phyloP scores from a whole-genome alignment of 2,888 invertebrate species.

The Stictocephala bisonia region DNA sequence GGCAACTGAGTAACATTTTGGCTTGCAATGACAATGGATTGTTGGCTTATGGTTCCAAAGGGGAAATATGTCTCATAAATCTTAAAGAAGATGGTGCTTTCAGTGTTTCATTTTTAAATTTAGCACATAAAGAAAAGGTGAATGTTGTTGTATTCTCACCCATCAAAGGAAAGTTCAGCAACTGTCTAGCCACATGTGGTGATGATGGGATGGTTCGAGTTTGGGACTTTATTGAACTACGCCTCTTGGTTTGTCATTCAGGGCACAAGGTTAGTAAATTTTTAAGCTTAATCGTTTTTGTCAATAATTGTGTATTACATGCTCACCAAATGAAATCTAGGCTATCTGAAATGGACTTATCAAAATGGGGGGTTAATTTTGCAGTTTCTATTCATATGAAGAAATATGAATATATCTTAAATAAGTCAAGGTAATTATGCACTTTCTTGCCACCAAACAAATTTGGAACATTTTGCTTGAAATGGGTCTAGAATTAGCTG shows the following conservation, averaged over 20 bases:
- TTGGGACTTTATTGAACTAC: constrained; percentile 70
- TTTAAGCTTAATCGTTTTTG: no score
- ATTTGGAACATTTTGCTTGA: no score
- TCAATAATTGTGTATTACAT: no score
- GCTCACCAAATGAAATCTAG: no score
- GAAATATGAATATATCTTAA: no score
- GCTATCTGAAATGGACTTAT: no score
- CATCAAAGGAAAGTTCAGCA: constrained; percentile 65
- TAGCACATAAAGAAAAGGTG: constrained; percentile 66
- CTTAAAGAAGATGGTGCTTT: constrained; percentile 59
- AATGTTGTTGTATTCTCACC: constrained; percentile 68
- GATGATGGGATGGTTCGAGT: constrained; percentile 74
- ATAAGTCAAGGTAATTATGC: no score
- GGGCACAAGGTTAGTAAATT: constrained; percentile 65
- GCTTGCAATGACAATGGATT: constrained; percentile 68
- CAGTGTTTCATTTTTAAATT: constrained; percentile 61
- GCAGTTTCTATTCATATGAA: no score
- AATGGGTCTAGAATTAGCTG: no score
- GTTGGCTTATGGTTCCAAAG: constrained; percentile 70
- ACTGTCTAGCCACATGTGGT: constrained; percentile 68
- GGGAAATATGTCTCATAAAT: constrained; percentile 68
- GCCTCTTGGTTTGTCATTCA: constrained; percentile 63
- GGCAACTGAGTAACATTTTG: constrained; percentile 72
- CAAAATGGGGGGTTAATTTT: no score
- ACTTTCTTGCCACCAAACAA: no score